phyloP scores from a whole-genome alignment of 2,113 vertebrate genomes.

The human region DNA sequence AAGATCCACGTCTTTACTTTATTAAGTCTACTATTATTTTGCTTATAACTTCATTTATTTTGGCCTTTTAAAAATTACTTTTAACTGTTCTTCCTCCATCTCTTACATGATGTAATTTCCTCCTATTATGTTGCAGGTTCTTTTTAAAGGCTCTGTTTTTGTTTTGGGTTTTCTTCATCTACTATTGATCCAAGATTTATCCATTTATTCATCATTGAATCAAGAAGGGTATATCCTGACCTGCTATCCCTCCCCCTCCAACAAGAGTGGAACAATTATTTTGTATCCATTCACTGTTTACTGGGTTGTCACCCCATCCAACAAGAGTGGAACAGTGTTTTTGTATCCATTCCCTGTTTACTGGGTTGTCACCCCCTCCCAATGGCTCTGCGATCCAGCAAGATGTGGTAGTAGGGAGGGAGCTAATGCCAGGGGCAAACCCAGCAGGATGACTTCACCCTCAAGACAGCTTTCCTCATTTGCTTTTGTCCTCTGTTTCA shows the following conservation, averaged over 20 bases:
- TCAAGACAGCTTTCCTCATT: not conserved
- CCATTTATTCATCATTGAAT: not conserved
- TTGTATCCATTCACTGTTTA: constrained; percentile 17
- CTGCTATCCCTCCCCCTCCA: not conserved
- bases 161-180: constrained; percentile 27
- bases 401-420: not conserved
- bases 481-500: constrained; percentile 27
- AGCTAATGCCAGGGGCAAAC: not conserved
- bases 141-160: constrained; percentile 31
- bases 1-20: not conserved
- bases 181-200: not conserved
- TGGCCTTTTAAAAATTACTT: not conserved
- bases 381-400: not conserved
- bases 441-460: not conserved
- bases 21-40: not conserved
- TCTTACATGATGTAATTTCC: not conserved
- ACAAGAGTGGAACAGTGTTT: not conserved
- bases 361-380: not conserved
- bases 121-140: constrained; percentile 26
- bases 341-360: constrained; percentile 12
- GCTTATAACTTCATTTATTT: constrained; percentile 25
- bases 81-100: constrained; percentile 23
- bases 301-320: not conserved
- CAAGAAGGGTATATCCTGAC: not conserved
- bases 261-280: not conserved